Conservation (phyloP, 1,140 invertebrate genomes). For the Aphelenchoides fujianensis region DNA sequence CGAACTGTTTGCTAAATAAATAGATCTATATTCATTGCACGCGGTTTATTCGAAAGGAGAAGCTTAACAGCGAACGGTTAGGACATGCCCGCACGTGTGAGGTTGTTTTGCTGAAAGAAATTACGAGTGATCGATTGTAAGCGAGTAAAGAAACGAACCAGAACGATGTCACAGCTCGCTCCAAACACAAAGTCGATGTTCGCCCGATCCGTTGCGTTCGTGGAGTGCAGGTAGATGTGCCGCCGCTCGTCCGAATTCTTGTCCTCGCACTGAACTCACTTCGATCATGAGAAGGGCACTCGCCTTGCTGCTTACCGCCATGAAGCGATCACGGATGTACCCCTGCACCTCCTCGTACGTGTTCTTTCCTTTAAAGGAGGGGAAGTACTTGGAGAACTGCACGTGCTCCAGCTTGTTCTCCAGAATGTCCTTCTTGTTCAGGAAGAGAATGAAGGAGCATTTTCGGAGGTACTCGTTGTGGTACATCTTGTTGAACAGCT, state of each 20-base stretch:
- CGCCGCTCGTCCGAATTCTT: constrained; percentile 27
- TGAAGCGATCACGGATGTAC: constrained; percentile 1
- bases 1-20: constrained; percentile 13
- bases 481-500: constrained; percentile 42
- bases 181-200: constrained; percentile 51
- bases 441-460: constrained; percentile 42
- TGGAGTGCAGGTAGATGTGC: constrained; percentile 43
- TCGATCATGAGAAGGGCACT: constrained; percentile 1
- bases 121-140: too few species aligned
- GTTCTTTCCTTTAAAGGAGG: constrained; percentile 37
- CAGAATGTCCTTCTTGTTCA: constrained; percentile 51
- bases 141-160: too few species aligned
- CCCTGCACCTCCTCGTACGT: constrained; percentile 26
- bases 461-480: constrained; percentile 37
- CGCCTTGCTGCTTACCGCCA: constrained; percentile 7
- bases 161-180: constrained; percentile 37
- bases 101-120: constrained; percentile 47
- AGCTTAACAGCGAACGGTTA: too few species aligned
- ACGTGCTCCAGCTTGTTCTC: constrained; percentile 40
- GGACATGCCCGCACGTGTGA: constrained; percentile 46
- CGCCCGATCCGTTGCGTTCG: constrained; percentile 46
- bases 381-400: constrained; percentile 41
- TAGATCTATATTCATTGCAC: background rate
- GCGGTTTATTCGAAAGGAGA: background rate
- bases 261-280: constrained; percentile 24